Conservation (phyloP, 2,113 vertebrate genomes). For the Pantherophis guttatus region DNA sequence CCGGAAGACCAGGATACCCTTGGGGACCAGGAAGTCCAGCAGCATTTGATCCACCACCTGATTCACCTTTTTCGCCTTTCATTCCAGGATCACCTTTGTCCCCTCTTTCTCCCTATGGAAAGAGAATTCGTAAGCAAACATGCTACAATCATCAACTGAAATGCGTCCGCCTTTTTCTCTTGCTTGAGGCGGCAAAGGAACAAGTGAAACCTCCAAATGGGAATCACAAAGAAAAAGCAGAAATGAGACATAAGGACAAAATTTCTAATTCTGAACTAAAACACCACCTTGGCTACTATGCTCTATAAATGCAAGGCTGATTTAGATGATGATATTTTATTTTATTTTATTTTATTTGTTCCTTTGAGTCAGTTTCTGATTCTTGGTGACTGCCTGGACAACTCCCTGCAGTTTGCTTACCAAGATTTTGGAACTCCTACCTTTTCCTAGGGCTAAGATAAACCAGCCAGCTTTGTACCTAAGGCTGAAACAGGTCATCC, state of each 20-base stretch:
- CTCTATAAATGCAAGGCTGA: background rate
- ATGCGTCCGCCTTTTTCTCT: background rate
- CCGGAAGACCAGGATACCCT: conserved; percentile 69
- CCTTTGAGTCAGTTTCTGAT: background rate
- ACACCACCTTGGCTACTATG: background rate
- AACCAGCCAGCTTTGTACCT: background rate
- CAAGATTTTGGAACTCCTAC: background rate
- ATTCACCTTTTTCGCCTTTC: conserved; percentile 76
- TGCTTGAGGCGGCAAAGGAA: background rate
- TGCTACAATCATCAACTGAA: background rate
- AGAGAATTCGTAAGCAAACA: background rate
- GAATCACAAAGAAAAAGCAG: background rate
- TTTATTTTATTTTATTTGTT: background rate
- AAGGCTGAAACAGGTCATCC: too few species aligned
- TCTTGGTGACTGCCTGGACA: background rate
- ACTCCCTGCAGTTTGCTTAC: background rate
- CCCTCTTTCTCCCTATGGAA: conserved; percentile 73
- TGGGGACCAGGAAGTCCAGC: conserved; percentile 60
- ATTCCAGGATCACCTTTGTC: conserved; percentile 68
- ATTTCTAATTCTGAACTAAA: background rate
- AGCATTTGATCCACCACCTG: conserved; percentile 38
- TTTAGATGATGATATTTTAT: background rate
- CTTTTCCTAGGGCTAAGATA: background rate
- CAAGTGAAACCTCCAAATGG: background rate
- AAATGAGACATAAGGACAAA: background rate